These are phyloP conservation scores for Belonocnema kinseyi DNA, from an alignment of 1,140 invertebrate species.

Conservation along the genomic window DNA sequence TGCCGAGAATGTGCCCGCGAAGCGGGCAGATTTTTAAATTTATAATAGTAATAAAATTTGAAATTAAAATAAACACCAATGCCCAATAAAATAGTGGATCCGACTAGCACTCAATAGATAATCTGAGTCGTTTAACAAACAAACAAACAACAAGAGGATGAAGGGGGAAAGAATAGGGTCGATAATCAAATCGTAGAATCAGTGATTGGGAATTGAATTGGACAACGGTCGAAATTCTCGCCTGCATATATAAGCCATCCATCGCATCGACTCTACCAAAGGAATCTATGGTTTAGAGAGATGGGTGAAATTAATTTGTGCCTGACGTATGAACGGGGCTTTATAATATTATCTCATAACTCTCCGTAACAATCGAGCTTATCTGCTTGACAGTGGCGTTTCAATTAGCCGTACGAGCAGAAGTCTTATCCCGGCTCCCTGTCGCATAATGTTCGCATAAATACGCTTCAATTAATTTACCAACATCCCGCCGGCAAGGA, in stretches of 20 bases:
- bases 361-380: slow-evolving; percentile 60
- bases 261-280: background rate
- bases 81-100: background rate
- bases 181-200: slow-evolving; percentile 48
- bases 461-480: slow-evolving; percentile 61
- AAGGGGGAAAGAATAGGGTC: slow-evolving; percentile 16
- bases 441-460: slow-evolving; percentile 59
- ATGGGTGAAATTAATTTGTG: slow-evolving; percentile 61
- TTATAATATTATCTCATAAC: slow-evolving; percentile 62
- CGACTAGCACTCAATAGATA: background rate
- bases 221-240: slow-evolving; percentile 45
- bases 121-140: slow-evolving; percentile 19
- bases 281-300: slow-evolving; percentile 38
- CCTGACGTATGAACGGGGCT: slow-evolving; percentile 54
- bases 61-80: background rate
- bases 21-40: too few species aligned
- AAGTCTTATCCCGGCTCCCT: slow-evolving; percentile 60
- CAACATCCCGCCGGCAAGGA: slow-evolving; percentile 24
- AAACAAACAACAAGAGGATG: slow-evolving; percentile 27
- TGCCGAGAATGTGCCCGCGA: too few species aligned
- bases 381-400: slow-evolving; percentile 60
- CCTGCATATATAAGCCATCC: slow-evolving; percentile 43
- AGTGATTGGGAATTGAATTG: slow-evolving; percentile 33
- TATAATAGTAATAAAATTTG: too few species aligned
- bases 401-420: slow-evolving; percentile 62